Evolutionary conservation across 2,113 vertebrate genomes (phyloP).

Genomic region (Oreochromis tanganicae): DNA sequence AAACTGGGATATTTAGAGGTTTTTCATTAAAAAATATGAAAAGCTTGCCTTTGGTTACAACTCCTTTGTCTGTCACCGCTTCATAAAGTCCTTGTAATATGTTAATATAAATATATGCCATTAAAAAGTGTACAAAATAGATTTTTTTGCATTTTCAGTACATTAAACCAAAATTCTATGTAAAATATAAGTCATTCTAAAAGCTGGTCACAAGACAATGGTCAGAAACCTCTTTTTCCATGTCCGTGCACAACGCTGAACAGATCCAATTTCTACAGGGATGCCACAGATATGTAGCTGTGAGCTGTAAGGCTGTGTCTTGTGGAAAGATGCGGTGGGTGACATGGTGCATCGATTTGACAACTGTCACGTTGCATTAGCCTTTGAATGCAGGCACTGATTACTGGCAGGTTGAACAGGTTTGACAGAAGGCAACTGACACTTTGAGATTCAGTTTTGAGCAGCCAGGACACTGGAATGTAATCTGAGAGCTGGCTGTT

Average conservation of each 20-base stretch:
- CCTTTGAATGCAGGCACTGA: conserved; percentile 9
- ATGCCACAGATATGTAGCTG: conserved; percentile 7
- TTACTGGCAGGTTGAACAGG: conserved; percentile 42
- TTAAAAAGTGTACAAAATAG: background rate
- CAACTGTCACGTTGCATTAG: conserved; percentile 60
- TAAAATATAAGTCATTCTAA: background rate
- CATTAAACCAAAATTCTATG: background rate
- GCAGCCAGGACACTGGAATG: background rate
- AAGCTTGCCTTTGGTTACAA: background rate
- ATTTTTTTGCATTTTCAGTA: background rate
- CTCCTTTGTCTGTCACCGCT: background rate
- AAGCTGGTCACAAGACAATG: background rate
- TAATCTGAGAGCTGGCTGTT: conserved; percentile 29
- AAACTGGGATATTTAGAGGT: background rate
- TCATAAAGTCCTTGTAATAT: background rate
- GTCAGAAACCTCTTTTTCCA: background rate
- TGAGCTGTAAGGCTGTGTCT: background rate
- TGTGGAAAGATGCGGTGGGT: conserved; percentile 13
- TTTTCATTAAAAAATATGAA: background rate
- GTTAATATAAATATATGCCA: background rate
- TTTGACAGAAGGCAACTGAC: conserved; percentile 47
- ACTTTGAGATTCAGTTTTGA: conserved; percentile 14
- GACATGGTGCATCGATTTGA: conserved; percentile 41
- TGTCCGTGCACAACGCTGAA: background rate
- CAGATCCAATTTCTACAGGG: background rate